These are phyloP conservation scores for Alloplasta piceator DNA, from an alignment of 2,888 invertebrate genomes.

Conservation along the genomic window DNA sequence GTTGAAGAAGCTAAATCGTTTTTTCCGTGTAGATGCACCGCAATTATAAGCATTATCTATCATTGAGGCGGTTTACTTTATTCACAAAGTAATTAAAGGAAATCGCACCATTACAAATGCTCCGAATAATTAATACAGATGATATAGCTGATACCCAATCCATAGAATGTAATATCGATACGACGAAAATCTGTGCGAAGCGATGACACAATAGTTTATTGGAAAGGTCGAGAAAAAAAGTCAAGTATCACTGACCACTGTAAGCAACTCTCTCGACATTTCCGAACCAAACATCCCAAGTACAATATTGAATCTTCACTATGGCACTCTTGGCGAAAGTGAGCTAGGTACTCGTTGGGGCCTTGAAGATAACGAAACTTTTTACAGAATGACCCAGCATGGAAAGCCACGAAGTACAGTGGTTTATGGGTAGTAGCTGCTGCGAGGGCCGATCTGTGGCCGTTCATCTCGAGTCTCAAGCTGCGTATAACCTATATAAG, in stretches of 20 bases:
- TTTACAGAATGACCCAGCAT: slow-evolving; percentile 14
- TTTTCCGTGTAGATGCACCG: too few species aligned
- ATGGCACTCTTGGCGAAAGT: slow-evolving; percentile 17
- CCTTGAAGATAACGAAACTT: slow-evolving; percentile 49
- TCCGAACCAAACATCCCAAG: slow-evolving; percentile 42
- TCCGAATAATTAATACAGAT: too few species aligned
- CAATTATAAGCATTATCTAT: too few species aligned
- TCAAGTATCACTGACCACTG: background rate
- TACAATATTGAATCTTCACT: slow-evolving; percentile 57
- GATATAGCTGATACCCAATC: too few species aligned
- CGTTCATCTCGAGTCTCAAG: slow-evolving; percentile 47
- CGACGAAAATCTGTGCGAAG: background rate
- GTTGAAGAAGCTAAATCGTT: too few species aligned
- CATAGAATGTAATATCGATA: too few species aligned
- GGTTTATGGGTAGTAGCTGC: slow-evolving; percentile 32
- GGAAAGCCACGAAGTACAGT: slow-evolving; percentile 11
- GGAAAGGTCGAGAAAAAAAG: background rate
- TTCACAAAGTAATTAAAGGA: too few species aligned
- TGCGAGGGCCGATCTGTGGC: slow-evolving; percentile 52
- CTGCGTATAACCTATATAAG: slow-evolving; percentile 25
- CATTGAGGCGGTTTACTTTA: too few species aligned
- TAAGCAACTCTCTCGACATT: slow-evolving; percentile 30
- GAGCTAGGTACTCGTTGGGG: slow-evolving; percentile 36
- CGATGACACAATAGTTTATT: slow-evolving; percentile 11
- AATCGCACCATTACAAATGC: too few species aligned